Evolutionary conservation across 2,797 vertebrate species (phyloP), one percentile per base, ranked within the genome.

Genomic region (Darevskia mixta): DNA sequence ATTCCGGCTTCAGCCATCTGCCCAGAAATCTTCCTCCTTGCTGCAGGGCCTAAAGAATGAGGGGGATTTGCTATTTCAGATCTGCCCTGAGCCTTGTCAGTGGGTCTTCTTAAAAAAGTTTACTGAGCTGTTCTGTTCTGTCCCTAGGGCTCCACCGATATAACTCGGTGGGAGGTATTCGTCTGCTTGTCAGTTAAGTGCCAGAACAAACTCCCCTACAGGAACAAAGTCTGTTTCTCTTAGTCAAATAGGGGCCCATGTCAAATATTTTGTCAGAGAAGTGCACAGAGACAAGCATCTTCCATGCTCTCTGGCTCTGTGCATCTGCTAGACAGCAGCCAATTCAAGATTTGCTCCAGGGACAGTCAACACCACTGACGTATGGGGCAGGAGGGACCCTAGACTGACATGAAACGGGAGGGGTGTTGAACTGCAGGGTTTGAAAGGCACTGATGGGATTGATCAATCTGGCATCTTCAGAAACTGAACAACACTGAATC

Each of bases 191-290:
- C 79, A 82, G 43, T 64, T 55, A 75, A 43, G 32, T 64, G 86
- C 69, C 79, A 66, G 27, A 82, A 87, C 67, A 86, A 81, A 87
- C 38, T 32, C 79, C 85, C 55, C 38, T 43, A 9, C 55, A 66
- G 79, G 49, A 75, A 76, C n/a, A 69, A 69, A 79, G 32, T 79
- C 43, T 79, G n/a, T 58, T 77, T 86, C 29, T 45, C 41, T 55
- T 29, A 45, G 27, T 64, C 79, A 43, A 41, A 64, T 61, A 64
- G 45, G 35, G 20, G 5, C 11, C 66, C n/a, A 6, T 64, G 38
- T 87, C 86, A 82, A 82, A 75, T 64, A 82, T 72, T 75, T 43
- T 29, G 20, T 64, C 69, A 45, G 35, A 64, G 58, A 75, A 45
- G 58, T 71, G 17, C 20, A 43, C 11, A 61, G 58, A 81, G 27